These are phyloP conservation scores for Odocoileus hemionus DNA, from an alignment of 2,113 vertebrate genomes.

Conservation along the genomic window DNA sequence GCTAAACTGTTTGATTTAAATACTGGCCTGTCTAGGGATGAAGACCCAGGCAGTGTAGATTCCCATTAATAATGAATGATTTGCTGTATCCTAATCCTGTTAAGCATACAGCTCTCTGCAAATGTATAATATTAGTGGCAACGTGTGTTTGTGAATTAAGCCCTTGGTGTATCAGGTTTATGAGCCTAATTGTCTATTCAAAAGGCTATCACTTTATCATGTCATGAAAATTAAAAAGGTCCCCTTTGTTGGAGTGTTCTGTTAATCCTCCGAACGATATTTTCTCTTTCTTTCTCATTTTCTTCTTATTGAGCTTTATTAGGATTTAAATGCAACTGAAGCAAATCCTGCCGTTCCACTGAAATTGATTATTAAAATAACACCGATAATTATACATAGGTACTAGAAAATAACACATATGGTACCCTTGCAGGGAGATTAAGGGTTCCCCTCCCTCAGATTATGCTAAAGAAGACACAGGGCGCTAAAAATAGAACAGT, in stretches of 20 bases:
- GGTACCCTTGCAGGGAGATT: not conserved
- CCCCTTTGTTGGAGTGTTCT: slow-evolving; percentile 70
- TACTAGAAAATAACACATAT: slow-evolving; percentile 54
- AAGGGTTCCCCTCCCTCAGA: not conserved
- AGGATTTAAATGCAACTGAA: slow-evolving; percentile 74
- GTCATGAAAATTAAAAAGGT: slow-evolving; percentile 74
- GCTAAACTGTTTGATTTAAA: slow-evolving; percentile 72
- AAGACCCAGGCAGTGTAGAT: slow-evolving; percentile 55
- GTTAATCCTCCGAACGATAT: slow-evolving; percentile 64
- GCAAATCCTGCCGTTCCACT: slow-evolving; percentile 72
- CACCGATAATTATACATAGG: slow-evolving; percentile 70
- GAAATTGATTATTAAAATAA: slow-evolving; percentile 75
- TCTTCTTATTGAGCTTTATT: slow-evolving; percentile 72
- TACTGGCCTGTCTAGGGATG: slow-evolving; percentile 60
- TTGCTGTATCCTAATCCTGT: slow-evolving; percentile 74
- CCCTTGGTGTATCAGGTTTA: slow-evolving; percentile 67
- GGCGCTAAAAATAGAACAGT: slow-evolving; percentile 30
- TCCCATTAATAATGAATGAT: slow-evolving; percentile 69
- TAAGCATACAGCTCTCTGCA: slow-evolving; percentile 53
- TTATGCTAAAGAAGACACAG: slow-evolving; percentile 9
- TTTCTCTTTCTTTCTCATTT: slow-evolving; percentile 77
- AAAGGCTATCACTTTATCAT: slow-evolving; percentile 76
- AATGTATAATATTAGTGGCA: slow-evolving; percentile 53
- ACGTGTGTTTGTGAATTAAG: slow-evolving; percentile 71
- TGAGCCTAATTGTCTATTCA: slow-evolving; percentile 73